Percentiles rank a stretch among this genome's conserved stretches.
Conservation (phyloP, 2,113 vertebrate species). For the Tor tambroides region DNA sequence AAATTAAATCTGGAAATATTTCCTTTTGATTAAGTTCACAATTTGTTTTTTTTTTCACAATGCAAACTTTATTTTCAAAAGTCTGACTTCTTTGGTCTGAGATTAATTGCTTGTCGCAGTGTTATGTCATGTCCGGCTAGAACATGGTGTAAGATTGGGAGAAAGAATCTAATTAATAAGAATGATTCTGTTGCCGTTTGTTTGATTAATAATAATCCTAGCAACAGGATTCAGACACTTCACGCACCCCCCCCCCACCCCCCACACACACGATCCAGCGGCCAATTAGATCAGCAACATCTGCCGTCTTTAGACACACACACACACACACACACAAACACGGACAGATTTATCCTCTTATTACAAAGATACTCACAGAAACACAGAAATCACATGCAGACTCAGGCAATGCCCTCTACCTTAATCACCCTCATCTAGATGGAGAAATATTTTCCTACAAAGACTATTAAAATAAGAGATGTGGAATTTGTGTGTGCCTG, state of each 20-base stretch:
- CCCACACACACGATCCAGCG: constrained; percentile 52
- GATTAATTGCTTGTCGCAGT: neutral
- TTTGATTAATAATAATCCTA: constrained; percentile 35
- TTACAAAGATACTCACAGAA: constrained; percentile 25
- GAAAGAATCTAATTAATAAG: constrained; percentile 6
- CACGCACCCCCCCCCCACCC: constrained; percentile 26
- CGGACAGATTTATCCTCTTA: constrained; percentile 21
- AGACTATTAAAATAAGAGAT: constrained; percentile 44
- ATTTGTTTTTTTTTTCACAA: neutral
- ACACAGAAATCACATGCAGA: constrained; percentile 21
- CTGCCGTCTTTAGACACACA: constrained; percentile 43
- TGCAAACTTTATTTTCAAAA: neutral
- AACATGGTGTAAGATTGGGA: constrained; percentile 20
- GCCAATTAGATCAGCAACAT: constrained; percentile 50
- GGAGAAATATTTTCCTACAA: constrained; percentile 24
- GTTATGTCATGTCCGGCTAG: neutral
- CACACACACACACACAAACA: constrained; percentile 20
- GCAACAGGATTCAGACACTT: constrained; percentile 32
- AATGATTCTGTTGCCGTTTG: constrained; percentile 21
- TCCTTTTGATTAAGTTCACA: neutral
- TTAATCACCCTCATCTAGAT: constrained; percentile 18
- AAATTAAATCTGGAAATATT: neutral
- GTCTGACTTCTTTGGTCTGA: neutral
- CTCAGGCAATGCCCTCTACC: constrained; percentile 19
- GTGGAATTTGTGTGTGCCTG: neutral